Evolutionary conservation across 2,113 vertebrate genomes (phyloP).

Genomic region (mouse (Mus musculus)): GRCm39 chr10:34999001-34999500

Average conservation of each 20-base stretch:
- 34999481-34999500: neutral
- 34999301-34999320: neutral
- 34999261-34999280: neutral
- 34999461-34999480: neutral
- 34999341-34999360: neutral
- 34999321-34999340: neutral
- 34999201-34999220: neutral
- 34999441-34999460: too few relatives aligned
- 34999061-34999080: neutral
- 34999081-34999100: neutral
- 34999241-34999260: neutral
- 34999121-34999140: neutral
- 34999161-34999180: neutral
- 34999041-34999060: constrained; percentile 40
- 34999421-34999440: neutral
- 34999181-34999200: constrained; percentile 9
- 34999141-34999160: constrained; percentile 6
- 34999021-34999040: neutral
- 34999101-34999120: neutral
- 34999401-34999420: neutral
- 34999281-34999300: neutral
- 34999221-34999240: neutral
- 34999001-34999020: constrained; percentile 14
- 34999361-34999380: neutral
- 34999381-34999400: neutral